phyloP scores from a whole-genome alignment of 2,113 vertebrate species.

The Notothenia rossii region DNA sequence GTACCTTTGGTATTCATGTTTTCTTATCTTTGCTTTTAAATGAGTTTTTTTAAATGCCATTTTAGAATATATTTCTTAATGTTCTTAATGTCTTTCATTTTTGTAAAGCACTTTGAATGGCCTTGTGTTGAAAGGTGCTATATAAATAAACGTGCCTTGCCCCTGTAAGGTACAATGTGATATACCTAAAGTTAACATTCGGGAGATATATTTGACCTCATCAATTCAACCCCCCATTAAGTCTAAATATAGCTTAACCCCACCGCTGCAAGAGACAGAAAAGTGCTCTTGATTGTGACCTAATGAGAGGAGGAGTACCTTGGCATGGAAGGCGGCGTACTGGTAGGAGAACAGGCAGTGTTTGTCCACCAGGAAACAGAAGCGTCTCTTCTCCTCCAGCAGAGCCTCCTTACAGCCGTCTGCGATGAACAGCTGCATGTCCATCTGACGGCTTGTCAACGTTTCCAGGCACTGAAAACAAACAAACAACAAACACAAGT shows the following conservation, averaged over 20 bases:
- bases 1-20: too few relatives aligned
- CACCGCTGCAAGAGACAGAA: neutral
- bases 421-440: conserved; percentile 95
- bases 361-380: conserved; percentile 98
- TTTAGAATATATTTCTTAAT: too few relatives aligned
- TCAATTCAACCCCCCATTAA: neutral
- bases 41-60: too few relatives aligned
- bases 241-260: neutral
- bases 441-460: conserved; percentile 89
- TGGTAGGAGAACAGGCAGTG: conserved; percentile 92
- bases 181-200: neutral
- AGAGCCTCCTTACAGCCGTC: conserved; percentile 95
- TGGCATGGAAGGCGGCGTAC: conserved; percentile 88
- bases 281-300: neutral
- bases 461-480: conserved; percentile 90
- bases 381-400: conserved; percentile 95
- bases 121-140: too few relatives aligned
- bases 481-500: conserved; percentile 1
- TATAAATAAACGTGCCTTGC: too few relatives aligned
- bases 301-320: conserved; percentile 80
- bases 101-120: too few relatives aligned
- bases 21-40: too few relatives aligned
- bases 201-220: neutral
- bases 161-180: neutral
- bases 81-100: too few relatives aligned